These are phyloP conservation scores for Engystomops pustulosus DNA, from an alignment of 2,113 vertebrate species.

Conservation along the genomic window DNA sequence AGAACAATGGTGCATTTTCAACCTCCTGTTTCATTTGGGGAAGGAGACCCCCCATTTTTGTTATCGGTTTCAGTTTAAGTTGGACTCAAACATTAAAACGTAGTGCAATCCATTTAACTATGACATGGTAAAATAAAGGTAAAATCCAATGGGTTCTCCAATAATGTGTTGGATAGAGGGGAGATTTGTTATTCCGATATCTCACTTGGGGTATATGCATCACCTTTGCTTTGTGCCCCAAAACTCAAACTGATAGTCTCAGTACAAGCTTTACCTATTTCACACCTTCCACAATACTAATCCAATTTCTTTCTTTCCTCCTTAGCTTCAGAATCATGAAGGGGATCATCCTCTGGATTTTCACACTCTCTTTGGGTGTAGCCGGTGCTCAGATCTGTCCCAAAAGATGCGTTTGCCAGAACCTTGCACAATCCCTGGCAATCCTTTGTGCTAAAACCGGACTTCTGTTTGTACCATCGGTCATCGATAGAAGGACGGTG, in stretches of 20 bases:
- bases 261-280: background rate
- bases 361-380: slow-evolving; percentile 60
- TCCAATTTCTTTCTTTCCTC: background rate
- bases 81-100: no score
- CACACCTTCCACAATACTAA: background rate
- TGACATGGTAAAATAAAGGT: no score
- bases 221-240: no score
- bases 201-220: no score
- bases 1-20: no score
- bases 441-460: slow-evolving; percentile 84
- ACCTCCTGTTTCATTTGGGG: no score
- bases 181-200: background rate
- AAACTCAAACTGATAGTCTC: no score
- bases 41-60: no score
- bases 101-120: no score
- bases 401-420: slow-evolving; percentile 83
- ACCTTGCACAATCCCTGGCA: slow-evolving; percentile 81
- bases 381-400: slow-evolving; percentile 76
- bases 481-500: slow-evolving; percentile 81
- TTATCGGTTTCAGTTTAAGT: no score
- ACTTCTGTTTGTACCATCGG: slow-evolving; percentile 81
- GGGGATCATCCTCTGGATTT: slow-evolving; percentile 63
- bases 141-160: background rate
- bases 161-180: background rate
- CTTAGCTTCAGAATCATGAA: slow-evolving; percentile 64